Conservation (phyloP, 2,113 vertebrate species). For the Clarias magur region DNA sequence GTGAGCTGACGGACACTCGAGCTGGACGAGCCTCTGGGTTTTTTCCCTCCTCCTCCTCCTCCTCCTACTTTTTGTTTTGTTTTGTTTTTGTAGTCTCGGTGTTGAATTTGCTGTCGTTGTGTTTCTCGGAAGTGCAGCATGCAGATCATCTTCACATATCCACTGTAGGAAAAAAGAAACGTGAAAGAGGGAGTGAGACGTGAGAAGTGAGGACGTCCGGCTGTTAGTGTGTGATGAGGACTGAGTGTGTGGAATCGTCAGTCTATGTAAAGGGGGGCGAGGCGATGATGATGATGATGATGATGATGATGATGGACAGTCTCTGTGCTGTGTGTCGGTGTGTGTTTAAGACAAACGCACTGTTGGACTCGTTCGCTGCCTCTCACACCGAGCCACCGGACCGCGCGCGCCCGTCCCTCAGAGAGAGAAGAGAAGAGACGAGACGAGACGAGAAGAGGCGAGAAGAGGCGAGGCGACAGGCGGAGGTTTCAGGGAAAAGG, state of each 20-base stretch:
- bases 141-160: conserved; percentile 76
- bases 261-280: neutral
- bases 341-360: conserved; percentile 76
- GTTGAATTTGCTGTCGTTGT: conserved; percentile 74
- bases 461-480: conserved; percentile 54
- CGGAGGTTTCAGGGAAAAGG: neutral
- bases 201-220: conserved; percentile 56
- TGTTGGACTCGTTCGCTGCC: conserved; percentile 64
- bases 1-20: conserved; percentile 80
- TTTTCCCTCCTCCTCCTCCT: neutral
- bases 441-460: conserved; percentile 62
- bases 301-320: neutral
- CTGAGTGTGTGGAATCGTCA: neutral
- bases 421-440: conserved; percentile 60
- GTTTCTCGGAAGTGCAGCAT: conserved; percentile 82
- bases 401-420: conserved; percentile 71
- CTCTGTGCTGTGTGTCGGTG: conserved; percentile 64
- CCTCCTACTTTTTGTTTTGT: conserved; percentile 24
- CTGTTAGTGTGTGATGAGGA: conserved; percentile 36
- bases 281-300: neutral
- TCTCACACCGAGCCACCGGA: conserved; percentile 1
- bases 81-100: conserved; percentile 67
- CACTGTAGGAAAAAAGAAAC: conserved; percentile 71
- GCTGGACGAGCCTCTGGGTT: conserved; percentile 34
- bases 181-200: conserved; percentile 1